Conservation (phyloP, 1,140 invertebrate species). For the Magallana angulata region DNA sequence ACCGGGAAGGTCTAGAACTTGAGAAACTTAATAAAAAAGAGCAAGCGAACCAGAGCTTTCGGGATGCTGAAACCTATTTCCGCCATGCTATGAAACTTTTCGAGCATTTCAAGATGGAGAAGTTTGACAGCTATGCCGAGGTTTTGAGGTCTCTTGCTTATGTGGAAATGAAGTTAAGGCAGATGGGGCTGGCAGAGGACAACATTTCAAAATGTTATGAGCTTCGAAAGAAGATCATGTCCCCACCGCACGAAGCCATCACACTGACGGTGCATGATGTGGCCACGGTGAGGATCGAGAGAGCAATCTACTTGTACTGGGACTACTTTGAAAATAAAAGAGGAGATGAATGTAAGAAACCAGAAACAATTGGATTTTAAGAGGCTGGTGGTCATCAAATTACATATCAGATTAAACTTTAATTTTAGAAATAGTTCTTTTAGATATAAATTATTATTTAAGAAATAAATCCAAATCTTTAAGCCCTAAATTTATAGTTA, state of each 20-base stretch:
- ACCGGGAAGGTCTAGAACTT: slow-evolving; percentile 11
- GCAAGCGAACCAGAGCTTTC: neutral
- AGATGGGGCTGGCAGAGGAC: neutral
- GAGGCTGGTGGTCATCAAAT: no score
- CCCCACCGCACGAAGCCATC: neutral
- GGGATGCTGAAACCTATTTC: slow-evolving; percentile 4
- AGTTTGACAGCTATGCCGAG: slow-evolving; percentile 32
- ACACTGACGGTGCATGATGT: neutral
- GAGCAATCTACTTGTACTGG: slow-evolving; percentile 6
- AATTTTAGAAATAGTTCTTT: no score
- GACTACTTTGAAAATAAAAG: neutral
- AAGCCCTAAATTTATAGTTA: no score
- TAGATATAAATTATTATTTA: no score
- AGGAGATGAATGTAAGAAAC: slow-evolving; percentile 7
- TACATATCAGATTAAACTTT: no score
- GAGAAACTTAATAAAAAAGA: neutral
- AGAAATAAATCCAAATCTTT: no score
- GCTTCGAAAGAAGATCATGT: neutral
- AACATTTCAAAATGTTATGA: neutral
- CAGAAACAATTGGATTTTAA: no score
- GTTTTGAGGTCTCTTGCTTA: neutral
- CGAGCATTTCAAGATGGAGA: neutral
- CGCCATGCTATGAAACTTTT: neutral
- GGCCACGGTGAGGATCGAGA: neutral
- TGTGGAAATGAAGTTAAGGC: neutral